Base-by-base conservation (phyloP, 2,797 vertebrate species). In the Onychomys leucogaster region DNA sequence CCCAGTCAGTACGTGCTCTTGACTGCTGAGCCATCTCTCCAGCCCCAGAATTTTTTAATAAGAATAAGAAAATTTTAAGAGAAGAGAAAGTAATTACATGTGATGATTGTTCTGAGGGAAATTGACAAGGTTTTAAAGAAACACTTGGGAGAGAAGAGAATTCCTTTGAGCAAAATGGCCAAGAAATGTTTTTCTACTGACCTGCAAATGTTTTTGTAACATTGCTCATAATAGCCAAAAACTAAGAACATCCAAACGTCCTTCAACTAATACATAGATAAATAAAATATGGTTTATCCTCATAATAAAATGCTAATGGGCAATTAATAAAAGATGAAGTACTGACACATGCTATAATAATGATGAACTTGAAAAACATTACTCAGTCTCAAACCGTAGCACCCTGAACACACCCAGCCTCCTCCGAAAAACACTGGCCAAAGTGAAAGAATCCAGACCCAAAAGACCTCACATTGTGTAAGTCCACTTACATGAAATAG, bases 381-480 rank as follows among this genome's bases (percentile, higher is more conserved):
- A 61, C 32, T 4, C 61, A 77, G 46, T 27, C 46, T 52, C 25
- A 69, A 25, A 25, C 46, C 43, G 16, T 10, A 52, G 34, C 63
- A 46, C 17, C 59, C 81, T 32, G 59, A 43, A 63, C 81, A 83
- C 27, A 32, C 37, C 59, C 81, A 83, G 37, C 19, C 59, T 63
- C 27, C 81, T 82, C 55, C 69, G 69, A 77, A 52, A 95, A 93
- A 41, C 49, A 81, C 21, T 37, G 59, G 52, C 9, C 76, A 77
- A 67, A 75, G 55, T 59, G 37, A 83, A 88, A 77, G 90, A 91
- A 78, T 46, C 52, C 67, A 95, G 89, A 92, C 63, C 78, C 61
- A 17, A 82, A 86, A 55, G 41, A 29, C 16, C 16, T 8, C n/a
- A 6, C 13, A 4, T n/a, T 57, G 43, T 73, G 16, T n/a, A 46